phyloP scores from a whole-genome alignment of 2,113 vertebrate genomes.

The Lontra canadensis region DNA sequence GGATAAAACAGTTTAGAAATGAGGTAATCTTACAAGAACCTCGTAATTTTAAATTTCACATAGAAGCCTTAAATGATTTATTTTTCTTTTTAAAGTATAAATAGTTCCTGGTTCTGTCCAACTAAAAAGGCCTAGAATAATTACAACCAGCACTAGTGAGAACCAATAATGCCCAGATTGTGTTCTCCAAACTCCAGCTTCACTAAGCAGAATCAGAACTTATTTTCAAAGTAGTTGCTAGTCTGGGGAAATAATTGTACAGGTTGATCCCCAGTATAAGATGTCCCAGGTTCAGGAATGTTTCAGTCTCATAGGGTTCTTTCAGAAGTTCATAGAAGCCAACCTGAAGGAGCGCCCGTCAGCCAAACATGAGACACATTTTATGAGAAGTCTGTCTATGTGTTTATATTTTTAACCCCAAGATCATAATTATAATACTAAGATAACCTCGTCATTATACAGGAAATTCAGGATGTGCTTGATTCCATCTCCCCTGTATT shows the following conservation, averaged over 20 bases:
- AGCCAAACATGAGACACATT: neutral
- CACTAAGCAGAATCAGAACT: neutral
- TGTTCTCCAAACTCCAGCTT: neutral
- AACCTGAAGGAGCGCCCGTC: neutral
- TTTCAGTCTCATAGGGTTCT: neutral
- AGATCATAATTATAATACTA: neutral
- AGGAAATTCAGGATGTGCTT: neutral
- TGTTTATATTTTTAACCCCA: neutral
- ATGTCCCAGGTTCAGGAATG: neutral
- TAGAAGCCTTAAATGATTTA: neutral
- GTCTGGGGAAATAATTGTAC: neutral
- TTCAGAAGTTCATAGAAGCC: neutral
- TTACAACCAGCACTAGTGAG: rapidly evolving
- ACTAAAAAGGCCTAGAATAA: neutral
- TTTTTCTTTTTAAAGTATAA: neutral
- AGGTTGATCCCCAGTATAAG: no score
- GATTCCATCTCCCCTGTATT: rapidly evolving
- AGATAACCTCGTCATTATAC: neutral
- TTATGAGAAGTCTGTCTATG: neutral
- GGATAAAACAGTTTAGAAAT: neutral
- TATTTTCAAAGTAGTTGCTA: neutral
- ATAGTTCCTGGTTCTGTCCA: neutral
- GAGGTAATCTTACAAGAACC: neutral
- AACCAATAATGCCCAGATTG: neutral
- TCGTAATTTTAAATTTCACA: neutral